These are phyloP conservation scores for Gobio occitaniae DNA, from an alignment of 2,797 vertebrate genomes.

Conservation along the genomic window DNA sequence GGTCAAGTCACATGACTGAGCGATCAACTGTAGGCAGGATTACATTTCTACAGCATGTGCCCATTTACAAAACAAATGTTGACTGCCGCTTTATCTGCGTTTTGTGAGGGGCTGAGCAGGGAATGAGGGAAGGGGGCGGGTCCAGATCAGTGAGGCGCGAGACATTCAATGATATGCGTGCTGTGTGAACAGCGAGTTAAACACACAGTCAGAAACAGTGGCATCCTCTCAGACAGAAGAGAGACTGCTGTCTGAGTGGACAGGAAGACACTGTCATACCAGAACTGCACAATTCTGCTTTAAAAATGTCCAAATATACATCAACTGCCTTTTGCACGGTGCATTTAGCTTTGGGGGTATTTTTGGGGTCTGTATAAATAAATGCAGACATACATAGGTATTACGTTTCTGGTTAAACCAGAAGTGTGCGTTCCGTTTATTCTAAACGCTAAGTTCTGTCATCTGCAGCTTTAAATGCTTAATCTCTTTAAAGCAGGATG, in stretches of 20 bases:
- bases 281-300: not conserved
- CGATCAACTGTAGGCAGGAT: conserved; percentile 77
- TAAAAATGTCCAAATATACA: not conserved
- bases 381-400: conserved; percentile 55
- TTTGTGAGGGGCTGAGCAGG: conserved; percentile 47
- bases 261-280: conserved; percentile 67
- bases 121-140: conserved; percentile 59
- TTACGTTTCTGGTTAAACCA: not conserved
- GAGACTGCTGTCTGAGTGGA: conserved; percentile 68
- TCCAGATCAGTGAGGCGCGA: conserved; percentile 52
- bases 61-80: conserved; percentile 83
- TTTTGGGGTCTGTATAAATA: conserved; percentile 8
- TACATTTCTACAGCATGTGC: conserved; percentile 80
- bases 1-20: conserved; percentile 83
- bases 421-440: not conserved
- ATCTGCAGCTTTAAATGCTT: not conserved
- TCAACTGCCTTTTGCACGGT: not conserved
- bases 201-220: conserved; percentile 56
- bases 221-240: conserved; percentile 70
- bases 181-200: conserved; percentile 7
- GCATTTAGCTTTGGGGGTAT: not conserved
- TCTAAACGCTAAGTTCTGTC: not conserved
- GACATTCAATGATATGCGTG: conserved; percentile 40
- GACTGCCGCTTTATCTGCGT: conserved; percentile 74
- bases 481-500: not conserved